Conservation (phyloP, 2,797 vertebrate genomes). For the Sebastes minor region DNA sequence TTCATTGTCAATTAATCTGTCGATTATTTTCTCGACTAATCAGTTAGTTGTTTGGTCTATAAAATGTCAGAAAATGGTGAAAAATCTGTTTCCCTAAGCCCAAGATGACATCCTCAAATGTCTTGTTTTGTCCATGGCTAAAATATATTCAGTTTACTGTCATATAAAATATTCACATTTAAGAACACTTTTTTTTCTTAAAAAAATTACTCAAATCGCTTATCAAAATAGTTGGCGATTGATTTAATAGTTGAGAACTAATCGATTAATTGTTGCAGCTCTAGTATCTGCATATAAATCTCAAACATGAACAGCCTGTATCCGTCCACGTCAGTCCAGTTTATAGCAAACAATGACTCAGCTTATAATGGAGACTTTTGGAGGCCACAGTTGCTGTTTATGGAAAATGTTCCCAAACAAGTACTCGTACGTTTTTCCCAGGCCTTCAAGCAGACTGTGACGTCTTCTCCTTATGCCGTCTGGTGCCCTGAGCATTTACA, state of each 20-base stretch:
- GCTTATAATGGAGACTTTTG: not conserved
- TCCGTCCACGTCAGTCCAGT: not conserved
- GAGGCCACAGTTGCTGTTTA: slow-evolving; percentile 32
- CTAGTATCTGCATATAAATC: not conserved
- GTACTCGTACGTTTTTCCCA: not conserved
- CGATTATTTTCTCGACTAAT: no score
- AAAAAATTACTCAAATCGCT: no score
- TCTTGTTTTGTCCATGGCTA: accelerated
- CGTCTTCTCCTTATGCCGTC: slow-evolving; percentile 3
- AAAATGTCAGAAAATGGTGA: no score
- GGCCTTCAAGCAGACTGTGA: not conserved
- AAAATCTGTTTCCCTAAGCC: no score
- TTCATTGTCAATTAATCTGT: no score
- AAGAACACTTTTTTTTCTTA: no score
- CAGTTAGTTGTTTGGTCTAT: no score
- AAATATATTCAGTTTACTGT: no score
- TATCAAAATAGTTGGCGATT: no score
- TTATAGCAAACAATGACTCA: not conserved
- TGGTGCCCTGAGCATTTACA: not conserved
- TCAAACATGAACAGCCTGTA: not conserved
- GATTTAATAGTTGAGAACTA: no score
- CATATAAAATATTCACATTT: no score
- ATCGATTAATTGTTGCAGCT: accelerated
- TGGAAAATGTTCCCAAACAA: slow-evolving; percentile 43
- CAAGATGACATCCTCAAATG: no score